Evolutionary conservation across 2,888 invertebrate genomes (phyloP).

Genomic region (Glyphotaelius pellucidus): DNA sequence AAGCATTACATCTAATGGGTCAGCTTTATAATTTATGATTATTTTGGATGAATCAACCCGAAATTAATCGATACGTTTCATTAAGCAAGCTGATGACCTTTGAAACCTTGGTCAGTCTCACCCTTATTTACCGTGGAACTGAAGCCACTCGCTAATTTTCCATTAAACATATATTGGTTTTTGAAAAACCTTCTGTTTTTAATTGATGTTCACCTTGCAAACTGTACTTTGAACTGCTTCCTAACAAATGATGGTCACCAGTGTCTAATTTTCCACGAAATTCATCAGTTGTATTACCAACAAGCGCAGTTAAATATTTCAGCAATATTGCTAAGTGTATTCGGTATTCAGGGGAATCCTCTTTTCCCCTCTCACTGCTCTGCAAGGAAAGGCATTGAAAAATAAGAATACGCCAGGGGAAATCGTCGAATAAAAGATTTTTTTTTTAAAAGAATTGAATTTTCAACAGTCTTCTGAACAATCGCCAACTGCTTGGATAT

Average conservation of each 20-base stretch:
- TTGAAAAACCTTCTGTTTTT: slow-evolving; percentile 9
- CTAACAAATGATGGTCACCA: slow-evolving; percentile 11
- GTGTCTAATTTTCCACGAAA: slow-evolving; percentile 7
- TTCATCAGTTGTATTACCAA: slow-evolving; percentile 28
- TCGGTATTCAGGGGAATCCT: neutral
- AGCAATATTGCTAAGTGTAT: slow-evolving; percentile 33
- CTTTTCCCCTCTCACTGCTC: neutral
- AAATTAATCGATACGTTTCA: neutral
- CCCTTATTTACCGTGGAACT: neutral
- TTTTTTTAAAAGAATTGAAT: neutral
- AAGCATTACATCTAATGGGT: neutral
- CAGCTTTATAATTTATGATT: neutral
- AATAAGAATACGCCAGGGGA: neutral
- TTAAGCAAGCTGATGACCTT: neutral
- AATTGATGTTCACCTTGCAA: neutral
- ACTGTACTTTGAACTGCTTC: neutral
- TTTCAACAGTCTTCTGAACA: neutral
- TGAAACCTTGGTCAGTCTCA: neutral
- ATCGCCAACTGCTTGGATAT: neutral
- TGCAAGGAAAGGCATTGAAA: neutral
- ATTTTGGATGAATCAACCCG: neutral
- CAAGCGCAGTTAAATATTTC: slow-evolving; percentile 27
- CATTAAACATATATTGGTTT: neutral
- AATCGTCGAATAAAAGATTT: neutral
- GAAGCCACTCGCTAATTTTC: neutral